These are phyloP conservation scores for Anorthoa munda DNA, from an alignment of 2,888 invertebrate genomes.

Conservation along the genomic window DNA sequence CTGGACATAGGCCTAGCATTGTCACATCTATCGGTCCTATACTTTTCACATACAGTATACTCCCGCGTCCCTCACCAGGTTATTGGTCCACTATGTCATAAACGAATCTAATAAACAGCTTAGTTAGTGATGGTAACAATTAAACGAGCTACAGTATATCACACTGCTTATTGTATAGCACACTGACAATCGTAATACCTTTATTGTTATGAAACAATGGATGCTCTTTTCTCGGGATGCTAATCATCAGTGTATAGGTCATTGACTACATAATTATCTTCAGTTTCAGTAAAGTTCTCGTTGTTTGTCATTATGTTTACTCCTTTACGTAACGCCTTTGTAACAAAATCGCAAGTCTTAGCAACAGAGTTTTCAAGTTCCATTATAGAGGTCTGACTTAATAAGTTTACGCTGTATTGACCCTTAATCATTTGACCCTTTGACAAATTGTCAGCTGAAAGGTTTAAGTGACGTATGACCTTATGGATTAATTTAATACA, in stretches of 20 bases:
- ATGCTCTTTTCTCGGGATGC: too few species aligned
- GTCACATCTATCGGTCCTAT: too few species aligned
- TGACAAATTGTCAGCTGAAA: slow-evolving; percentile 47
- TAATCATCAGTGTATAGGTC: not conserved
- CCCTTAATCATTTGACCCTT: slow-evolving; percentile 47
- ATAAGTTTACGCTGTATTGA: slow-evolving; percentile 30
- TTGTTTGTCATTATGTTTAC: not conserved
- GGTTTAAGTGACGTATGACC: slow-evolving; percentile 32
- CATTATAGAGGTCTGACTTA: not conserved
- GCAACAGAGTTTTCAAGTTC: not conserved
- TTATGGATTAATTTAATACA: slow-evolving; percentile 40
- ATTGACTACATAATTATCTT: not conserved
- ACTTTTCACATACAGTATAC: too few species aligned
- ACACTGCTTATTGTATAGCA: too few species aligned
- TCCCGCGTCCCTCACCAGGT: too few species aligned
- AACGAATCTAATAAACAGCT: not conserved
- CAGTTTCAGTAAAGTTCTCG: not conserved
- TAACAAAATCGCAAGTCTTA: slow-evolving; percentile 9
- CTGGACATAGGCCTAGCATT: too few species aligned
- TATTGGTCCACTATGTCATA: not conserved
- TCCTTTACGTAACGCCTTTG: not conserved
- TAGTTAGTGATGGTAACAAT: not conserved
- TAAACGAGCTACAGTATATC: too few species aligned
- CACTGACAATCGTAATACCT: too few species aligned
- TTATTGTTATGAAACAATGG: too few species aligned